Evolutionary conservation across 2,797 vertebrate species (phyloP), one percentile per base, ranked within the genome.

Genomic region (Poeciliopsis presidionis): DNA sequence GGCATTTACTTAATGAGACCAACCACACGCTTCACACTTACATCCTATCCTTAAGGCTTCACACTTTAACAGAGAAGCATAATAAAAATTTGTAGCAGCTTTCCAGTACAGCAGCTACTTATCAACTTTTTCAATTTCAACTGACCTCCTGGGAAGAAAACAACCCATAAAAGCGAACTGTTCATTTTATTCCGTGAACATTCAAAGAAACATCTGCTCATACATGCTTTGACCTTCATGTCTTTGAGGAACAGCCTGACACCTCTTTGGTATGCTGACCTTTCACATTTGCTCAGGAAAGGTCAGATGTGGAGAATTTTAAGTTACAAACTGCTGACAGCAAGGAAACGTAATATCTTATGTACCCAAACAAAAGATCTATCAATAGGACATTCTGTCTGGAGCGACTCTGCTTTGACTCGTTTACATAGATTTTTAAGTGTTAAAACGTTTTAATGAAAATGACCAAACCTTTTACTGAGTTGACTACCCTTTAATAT

Each of bases 241-340:
- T 9, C 8, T 86, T 88, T 90, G 86, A 91, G 22, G 84, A 82
- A 84, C 85, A 83, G 84, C 6, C 36, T n/a, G 11, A 59, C 8
- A 45, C 72, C 51, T 76, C 41, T 70, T 47, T 61, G 43, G n/a
- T 30, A 43, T 33, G 36, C 72, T 81, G 74, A 79, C 69, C 57
- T 86, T 81, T 84, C 76, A 69, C 81, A 74, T 83, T 77, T 63
- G 20, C 51, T 57, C 72, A 75, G 53, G 46, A 77, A 55, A 79
- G 79, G 84, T 87, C 82, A 76, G 47, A 22, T 69, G 55, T 78
- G 69, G 72, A 74, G 76, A 45, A 59, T 73, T 86, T 77, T 33
- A 72, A 47, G 74, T 75, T 79, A 84, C 77, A 75, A 84, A 61
- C 78, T 76, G 81, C 75, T 82, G 85, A 74, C 22, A 55, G 67